phyloP scores from a whole-genome alignment of 1,140 invertebrate species.

The Harpegnathos saltator region DNA sequence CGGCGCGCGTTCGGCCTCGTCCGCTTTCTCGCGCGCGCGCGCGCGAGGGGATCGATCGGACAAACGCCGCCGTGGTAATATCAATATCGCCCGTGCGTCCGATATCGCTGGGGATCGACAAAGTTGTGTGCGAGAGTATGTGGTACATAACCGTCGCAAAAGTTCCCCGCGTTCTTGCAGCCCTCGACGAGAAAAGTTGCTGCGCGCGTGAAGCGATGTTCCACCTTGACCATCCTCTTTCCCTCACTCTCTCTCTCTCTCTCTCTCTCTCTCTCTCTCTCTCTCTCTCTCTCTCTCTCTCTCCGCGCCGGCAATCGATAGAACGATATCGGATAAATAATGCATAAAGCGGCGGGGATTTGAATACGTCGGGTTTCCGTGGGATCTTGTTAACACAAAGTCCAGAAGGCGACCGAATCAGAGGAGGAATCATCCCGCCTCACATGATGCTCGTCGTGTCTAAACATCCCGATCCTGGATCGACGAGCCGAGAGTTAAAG shows the following conservation, averaged over 20 bases:
- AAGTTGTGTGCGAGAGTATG: conserved; percentile 35
- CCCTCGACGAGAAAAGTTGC: conserved; percentile 56
- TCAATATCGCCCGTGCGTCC: neutral
- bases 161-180: conserved; percentile 47
- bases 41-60: no score
- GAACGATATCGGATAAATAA: conserved; percentile 50
- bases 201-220: conserved; percentile 43
- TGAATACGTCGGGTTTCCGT: conserved; percentile 36
- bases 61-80: no score
- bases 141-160: neutral
- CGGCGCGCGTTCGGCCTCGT: no score
- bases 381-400: conserved; percentile 45
- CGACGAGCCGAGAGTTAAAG: neutral
- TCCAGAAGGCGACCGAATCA: conserved; percentile 24
- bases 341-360: conserved; percentile 44
- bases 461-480: neutral
- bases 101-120: conserved; percentile 27
- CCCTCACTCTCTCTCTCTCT: no score
- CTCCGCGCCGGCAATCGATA: conserved; percentile 7
- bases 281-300: no score
- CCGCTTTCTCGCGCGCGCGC: no score
- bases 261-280: no score
- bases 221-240: conserved; percentile 36
- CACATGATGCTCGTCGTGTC: no score
- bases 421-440: neutral